A percentile compares a stretch with the other conserved stretches of the same genome.
phyloP scores from a whole-genome alignment of 92 coral and sea anemone genomes.

The Muricea muricata region DNA sequence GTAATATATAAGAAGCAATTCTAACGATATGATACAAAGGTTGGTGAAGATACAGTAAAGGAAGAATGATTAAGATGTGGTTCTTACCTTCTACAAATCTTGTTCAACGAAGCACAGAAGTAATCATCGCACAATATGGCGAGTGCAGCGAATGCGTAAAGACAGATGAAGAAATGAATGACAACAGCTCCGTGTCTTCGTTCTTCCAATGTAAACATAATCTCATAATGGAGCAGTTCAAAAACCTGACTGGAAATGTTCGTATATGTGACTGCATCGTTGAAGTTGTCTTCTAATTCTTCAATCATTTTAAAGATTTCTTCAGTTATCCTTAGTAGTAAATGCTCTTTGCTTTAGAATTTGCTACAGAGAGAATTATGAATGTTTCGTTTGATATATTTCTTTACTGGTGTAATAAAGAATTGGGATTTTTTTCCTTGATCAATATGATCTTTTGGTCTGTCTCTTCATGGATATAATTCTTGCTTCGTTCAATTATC shows the following conservation, averaged over 20 bases:
- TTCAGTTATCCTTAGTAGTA: too few relatives aligned
- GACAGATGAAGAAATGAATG: slow-evolving; percentile 79
- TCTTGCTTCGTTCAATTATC: too few relatives aligned
- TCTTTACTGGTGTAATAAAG: too few relatives aligned
- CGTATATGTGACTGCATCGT: not conserved
- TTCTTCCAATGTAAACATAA: slow-evolving; percentile 86
- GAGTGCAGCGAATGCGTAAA: slow-evolving; percentile 89
- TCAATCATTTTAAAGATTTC: not conserved
- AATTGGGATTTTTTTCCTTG: too few relatives aligned
- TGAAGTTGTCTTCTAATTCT: not conserved
- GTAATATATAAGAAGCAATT: too few relatives aligned
- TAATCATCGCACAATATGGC: slow-evolving; percentile 92
- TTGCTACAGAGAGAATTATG: too few relatives aligned
- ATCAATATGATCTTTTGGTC: too few relatives aligned
- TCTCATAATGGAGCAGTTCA: slow-evolving; percentile 87
- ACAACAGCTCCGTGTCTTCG: slow-evolving; percentile 88
- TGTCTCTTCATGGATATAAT: too few relatives aligned
- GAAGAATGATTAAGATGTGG: too few relatives aligned
- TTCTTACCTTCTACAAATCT: slow-evolving; percentile 87
- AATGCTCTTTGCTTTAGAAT: too few relatives aligned
- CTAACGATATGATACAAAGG: not conserved
- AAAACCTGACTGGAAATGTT: slow-evolving; percentile 60
- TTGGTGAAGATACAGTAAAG: too few relatives aligned
- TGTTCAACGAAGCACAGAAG: slow-evolving; percentile 97
- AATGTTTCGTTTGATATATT: too few relatives aligned